A percentile compares a stretch with the other conserved stretches of the same genome.
Conservation (phyloP, 1,140 invertebrate genomes). For the Lucilia sericata region DNA sequence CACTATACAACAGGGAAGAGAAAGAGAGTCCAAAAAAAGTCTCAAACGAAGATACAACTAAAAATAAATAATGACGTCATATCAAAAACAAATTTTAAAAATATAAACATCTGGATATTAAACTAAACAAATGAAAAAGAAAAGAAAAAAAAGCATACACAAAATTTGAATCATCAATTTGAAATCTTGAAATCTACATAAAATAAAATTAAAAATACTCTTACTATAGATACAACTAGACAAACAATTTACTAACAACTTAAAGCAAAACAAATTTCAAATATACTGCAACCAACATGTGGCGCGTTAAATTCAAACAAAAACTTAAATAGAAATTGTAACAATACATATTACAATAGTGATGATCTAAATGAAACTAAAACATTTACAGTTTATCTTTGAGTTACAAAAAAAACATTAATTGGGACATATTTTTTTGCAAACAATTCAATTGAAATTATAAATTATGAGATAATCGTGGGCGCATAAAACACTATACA, state of each 20-base stretch:
- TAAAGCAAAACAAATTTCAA: background rate
- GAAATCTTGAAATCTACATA: background rate
- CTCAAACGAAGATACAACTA: constrained; percentile 30
- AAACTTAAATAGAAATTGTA: background rate
- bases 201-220: background rate
- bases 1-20: background rate
- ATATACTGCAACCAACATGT: background rate
- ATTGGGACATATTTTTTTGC: constrained; percentile 8
- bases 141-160: background rate
- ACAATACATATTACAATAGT: background rate
- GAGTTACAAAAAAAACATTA: background rate
- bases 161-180: constrained; percentile 33
- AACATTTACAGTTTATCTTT: background rate
- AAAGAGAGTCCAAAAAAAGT: background rate
- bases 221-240: background rate
- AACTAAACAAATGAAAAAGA: background rate
- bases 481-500: background rate
- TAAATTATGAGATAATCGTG: constrained; percentile 23
- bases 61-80: constrained; percentile 40
- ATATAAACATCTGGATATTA: constrained; percentile 36
- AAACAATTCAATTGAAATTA: constrained; percentile 7
- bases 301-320: background rate
- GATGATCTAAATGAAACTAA: background rate
- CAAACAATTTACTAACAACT: background rate
- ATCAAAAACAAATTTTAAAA: background rate